phyloP scores from a whole-genome alignment of 2,797 vertebrate species.

The Otus scops region DNA sequence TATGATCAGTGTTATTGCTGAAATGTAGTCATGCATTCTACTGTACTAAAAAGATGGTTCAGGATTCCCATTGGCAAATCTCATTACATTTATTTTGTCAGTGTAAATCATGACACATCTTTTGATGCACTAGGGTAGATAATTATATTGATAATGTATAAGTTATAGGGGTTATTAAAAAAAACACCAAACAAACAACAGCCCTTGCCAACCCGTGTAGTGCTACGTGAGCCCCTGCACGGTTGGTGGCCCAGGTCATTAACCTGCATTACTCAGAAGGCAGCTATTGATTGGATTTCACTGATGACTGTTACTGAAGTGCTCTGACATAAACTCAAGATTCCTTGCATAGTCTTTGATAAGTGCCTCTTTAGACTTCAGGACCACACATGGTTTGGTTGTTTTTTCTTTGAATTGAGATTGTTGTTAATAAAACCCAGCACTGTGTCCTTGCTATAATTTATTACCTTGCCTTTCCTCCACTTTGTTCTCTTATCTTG shows the following conservation, averaged over 20 bases:
- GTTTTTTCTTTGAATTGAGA: neutral
- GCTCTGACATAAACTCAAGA: neutral
- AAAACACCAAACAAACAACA: neutral
- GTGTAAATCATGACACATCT: neutral
- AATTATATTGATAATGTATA: neutral
- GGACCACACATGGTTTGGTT: neutral
- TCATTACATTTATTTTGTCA: neutral
- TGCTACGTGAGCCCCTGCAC: neutral
- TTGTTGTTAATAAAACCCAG: neutral
- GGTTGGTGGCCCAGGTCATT: neutral
- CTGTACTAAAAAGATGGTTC: neutral
- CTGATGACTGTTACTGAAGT: neutral
- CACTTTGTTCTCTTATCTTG: slow-evolving; percentile 1
- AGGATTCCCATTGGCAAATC: neutral
- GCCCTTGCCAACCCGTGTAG: neutral
- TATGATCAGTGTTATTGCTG: neutral
- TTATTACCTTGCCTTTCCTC: neutral
- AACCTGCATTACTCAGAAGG: neutral
- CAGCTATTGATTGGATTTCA: neutral
- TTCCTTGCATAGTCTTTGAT: neutral
- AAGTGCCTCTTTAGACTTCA: neutral
- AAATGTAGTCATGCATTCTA: neutral
- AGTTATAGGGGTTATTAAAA: neutral
- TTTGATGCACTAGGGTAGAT: neutral
- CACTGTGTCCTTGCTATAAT: neutral